A percentile compares a stretch with the other conserved stretches of the same genome.
Conservation (phyloP, 2,797 vertebrate species). For the Enoplosus armatus region DNA sequence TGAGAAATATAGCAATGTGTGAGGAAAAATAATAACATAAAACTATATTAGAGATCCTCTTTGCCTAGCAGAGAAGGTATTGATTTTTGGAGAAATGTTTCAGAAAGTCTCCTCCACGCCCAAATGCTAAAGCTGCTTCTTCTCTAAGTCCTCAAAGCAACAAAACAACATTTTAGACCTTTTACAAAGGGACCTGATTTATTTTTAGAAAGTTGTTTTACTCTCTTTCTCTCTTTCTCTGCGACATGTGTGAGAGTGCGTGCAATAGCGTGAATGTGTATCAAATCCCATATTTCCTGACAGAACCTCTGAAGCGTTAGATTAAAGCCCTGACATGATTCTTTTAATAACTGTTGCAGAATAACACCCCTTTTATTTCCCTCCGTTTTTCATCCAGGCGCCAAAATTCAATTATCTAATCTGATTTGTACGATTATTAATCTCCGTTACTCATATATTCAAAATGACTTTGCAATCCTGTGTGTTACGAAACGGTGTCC, state of each 20-base stretch:
- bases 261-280: conserved; percentile 30
- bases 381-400: conserved; percentile 70
- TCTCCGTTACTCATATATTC: conserved; percentile 76
- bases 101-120: conserved; percentile 71
- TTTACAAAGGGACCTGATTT: conserved; percentile 57
- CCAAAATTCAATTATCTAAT: conserved; percentile 81
- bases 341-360: conserved; percentile 76
- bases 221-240: conserved; percentile 15
- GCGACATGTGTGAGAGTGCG: conserved; percentile 18
- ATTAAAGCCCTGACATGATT: conserved; percentile 76
- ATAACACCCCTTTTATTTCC: conserved; percentile 74
- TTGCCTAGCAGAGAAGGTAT: conserved; percentile 82
- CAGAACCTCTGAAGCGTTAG: conserved; percentile 75
- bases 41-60: conserved; percentile 83
- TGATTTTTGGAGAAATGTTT: conserved; percentile 85
- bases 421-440: conserved; percentile 80
- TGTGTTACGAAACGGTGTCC: conserved; percentile 40
- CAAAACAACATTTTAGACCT: conserved; percentile 71
- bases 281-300: conserved; percentile 63
- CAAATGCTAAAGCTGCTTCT: conserved; percentile 70
- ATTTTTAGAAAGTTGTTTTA: conserved; percentile 56
- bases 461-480: conserved; percentile 59
- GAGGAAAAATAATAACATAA: conserved; percentile 86
- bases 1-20: conserved; percentile 82
- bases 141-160: conserved; percentile 58